Evolutionary conservation across 23 tunicate species (phyloP), one percentile per base, ranked within the genome.

Genomic region (Trididemnum clinides): DNA sequence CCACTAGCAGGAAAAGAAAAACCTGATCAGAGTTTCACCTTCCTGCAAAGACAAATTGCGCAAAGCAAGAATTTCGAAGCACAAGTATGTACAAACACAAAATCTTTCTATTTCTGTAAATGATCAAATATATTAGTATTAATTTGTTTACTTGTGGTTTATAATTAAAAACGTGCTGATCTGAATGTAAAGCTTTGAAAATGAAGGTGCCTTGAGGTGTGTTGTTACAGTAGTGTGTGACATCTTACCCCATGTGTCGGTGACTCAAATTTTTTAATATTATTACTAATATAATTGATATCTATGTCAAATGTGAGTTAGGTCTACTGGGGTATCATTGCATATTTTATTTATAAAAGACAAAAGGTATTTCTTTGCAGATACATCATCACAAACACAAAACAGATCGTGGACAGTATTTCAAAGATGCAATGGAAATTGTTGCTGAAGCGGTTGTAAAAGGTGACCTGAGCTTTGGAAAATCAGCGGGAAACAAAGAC

Each of bases 381-480:
- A 62, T 62, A 23, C 69, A 23, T 19, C 6, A 62, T 22, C n/a
- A 62, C 69, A 20, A 62, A 62, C 23, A 23, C 26, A 62, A 62
- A 62, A 62, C 69, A 19, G 69, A 62, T 4, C 69, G 69, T 62
- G 69, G 69, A 62, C 69, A 22, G 69, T 62, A 62, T 62, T 62
- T 23, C 26, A 62, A n/a, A 62, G 69, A 62, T 22, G 69, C 69
- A 23, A 62, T 62, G 69, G 69, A 62, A 23, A 23, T 23, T 62
- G 69, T 23, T 62, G 69, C 69, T 19, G 69, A 15, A 62, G 69
- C 69, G 25, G 69, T 62, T 62, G 69, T 62, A 4, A n/a, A 62
- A 19, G 25, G 69, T 62, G 69, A 23, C 69, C 69, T 62, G 69
- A 62, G 69, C 69, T 12, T 62, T 5, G n/a, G 69, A 62, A 15